These are phyloP conservation scores for Probosciger aterrimus DNA, from an alignment of 2,113 vertebrate species.

Conservation along the genomic window DNA sequence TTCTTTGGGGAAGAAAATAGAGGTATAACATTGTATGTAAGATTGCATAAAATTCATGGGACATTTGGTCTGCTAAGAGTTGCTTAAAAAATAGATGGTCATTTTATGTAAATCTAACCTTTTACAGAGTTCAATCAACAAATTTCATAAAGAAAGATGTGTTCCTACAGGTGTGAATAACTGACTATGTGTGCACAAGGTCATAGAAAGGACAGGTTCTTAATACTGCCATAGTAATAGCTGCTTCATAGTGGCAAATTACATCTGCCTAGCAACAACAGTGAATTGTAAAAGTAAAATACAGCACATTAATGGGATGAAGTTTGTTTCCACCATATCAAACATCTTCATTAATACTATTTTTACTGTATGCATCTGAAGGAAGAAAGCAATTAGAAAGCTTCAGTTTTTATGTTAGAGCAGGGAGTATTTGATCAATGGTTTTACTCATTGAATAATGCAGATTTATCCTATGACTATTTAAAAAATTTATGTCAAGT, in stretches of 20 bases:
- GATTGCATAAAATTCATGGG: constrained; percentile 18
- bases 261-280: background rate
- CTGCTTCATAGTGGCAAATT: background rate
- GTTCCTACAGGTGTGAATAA: background rate
- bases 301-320: background rate
- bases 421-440: background rate
- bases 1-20: constrained; percentile 9
- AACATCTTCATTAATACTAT: constrained; percentile 10
- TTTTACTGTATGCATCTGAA: background rate
- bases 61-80: background rate
- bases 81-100: background rate
- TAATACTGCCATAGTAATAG: background rate
- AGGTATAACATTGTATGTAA: background rate
- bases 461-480: background rate
- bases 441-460: constrained; percentile 5
- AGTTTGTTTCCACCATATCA: background rate
- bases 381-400: constrained; percentile 20
- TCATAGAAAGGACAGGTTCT: background rate
- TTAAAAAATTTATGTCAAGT: background rate
- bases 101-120: constrained; percentile 33
- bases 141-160: background rate
- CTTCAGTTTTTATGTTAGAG: constrained; percentile 12
- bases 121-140: background rate
- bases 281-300: constrained; percentile 23
- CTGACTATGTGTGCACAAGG: background rate